phyloP scores from a whole-genome alignment of 2,113 vertebrate species.

The Aythya baeri region DNA sequence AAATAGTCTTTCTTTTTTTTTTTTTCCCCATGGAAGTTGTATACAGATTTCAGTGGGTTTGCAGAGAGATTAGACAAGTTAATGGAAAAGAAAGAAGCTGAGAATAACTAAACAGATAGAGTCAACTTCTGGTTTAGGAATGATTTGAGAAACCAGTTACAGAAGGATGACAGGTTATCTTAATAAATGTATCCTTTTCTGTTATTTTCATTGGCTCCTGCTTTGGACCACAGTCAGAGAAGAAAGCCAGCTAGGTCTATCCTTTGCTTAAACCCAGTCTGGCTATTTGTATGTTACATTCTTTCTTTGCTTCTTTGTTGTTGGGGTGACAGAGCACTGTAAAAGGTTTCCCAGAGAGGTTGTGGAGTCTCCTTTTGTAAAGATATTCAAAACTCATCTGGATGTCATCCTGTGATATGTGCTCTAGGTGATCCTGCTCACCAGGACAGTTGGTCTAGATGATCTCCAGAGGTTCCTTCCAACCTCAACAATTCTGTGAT shows the following conservation, averaged over 20 bases:
- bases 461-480: too few relatives aligned
- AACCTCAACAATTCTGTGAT: too few relatives aligned
- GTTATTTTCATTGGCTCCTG: background rate
- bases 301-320: background rate
- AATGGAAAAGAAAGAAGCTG: background rate
- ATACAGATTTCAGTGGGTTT: background rate
- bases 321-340: too few relatives aligned
- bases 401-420: too few relatives aligned
- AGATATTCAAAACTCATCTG: too few relatives aligned
- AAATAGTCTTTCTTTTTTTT: background rate
- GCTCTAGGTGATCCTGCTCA: too few relatives aligned
- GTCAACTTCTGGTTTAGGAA: rapidly evolving
- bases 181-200: background rate
- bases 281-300: background rate
- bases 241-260: background rate
- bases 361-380: too few relatives aligned
- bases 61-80: background rate
- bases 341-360: too few relatives aligned
- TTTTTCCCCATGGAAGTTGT: background rate
- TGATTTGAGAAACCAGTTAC: background rate
- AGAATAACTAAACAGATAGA: background rate
- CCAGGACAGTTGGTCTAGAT: too few relatives aligned
- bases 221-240: background rate
- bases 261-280: background rate
- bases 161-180: background rate